Percentiles rank a stretch among this genome's conserved stretches.
Evolutionary conservation across 1,140 invertebrate genomes (phyloP).

Genomic region (Grapholita molesta): DNA sequence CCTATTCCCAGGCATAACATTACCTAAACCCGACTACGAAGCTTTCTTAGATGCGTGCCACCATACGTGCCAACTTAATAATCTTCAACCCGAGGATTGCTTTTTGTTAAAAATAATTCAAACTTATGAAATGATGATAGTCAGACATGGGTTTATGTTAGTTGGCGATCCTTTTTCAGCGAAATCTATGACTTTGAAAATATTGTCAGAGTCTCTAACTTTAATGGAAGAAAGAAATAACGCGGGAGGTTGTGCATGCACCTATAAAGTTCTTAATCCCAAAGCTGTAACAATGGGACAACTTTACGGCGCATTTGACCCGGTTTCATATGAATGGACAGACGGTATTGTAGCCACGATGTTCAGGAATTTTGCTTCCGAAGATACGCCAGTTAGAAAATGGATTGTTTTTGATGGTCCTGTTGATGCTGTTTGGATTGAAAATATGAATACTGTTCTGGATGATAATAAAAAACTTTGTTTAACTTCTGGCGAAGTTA

Average conservation of each 20-base stretch:
- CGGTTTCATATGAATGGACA: constrained; percentile 94
- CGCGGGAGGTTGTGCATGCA: constrained; percentile 80
- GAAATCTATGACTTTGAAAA: constrained; percentile 87
- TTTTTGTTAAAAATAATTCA: constrained; percentile 90
- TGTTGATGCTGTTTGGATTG: constrained; percentile 97
- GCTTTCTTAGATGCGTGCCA: constrained; percentile 79
- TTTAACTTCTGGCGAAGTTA: constrained; percentile 92
- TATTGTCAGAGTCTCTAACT: constrained; percentile 85
- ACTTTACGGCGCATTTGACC: constrained; percentile 94
- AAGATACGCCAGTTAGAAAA: constrained; percentile 85
- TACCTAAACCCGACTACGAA: constrained; percentile 87
- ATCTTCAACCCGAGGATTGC: constrained; percentile 85
- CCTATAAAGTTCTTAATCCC: constrained; percentile 91
- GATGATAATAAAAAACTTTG: constrained; percentile 97
- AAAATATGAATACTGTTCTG: constrained; percentile 96
- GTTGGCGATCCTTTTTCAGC: constrained; percentile 93
- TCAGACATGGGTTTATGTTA: constrained; percentile 95
- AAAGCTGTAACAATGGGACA: constrained; percentile 95
- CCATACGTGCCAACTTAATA: constrained; percentile 80
- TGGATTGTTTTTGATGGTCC: constrained; percentile 95
- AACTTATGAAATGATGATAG: constrained; percentile 95
- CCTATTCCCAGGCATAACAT: constrained; percentile 89
- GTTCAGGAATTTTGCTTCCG: constrained; percentile 84
- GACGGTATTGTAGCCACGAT: constrained; percentile 91
- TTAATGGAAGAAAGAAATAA: constrained; percentile 80